Conservation (phyloP, 1,140 invertebrate genomes). For the Chrysopa pallens region DNA sequence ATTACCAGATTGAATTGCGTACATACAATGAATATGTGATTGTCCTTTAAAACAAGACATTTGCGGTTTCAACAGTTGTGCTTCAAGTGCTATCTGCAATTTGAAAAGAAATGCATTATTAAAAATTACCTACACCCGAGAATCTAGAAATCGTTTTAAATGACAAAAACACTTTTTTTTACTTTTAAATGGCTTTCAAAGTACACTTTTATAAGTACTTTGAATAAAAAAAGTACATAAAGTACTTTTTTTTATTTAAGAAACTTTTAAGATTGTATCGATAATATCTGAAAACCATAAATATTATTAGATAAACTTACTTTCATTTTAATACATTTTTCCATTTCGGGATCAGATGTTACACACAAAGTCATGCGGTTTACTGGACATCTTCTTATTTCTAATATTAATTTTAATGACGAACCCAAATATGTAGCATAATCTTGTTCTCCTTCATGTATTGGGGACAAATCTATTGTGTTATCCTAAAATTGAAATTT, state of each 20-base stretch:
- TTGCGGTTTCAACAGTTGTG: conserved; percentile 73
- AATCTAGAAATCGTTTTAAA: no score
- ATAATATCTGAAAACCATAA: neutral
- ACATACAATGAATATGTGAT: conserved; percentile 82
- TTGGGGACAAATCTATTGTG: conserved; percentile 35
- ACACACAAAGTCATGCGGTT: conserved; percentile 69
- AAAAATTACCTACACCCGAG: no score
- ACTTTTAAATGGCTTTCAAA: no score
- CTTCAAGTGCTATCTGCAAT: conserved; percentile 62
- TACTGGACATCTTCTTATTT: conserved; percentile 62
- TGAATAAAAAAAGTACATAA: no score
- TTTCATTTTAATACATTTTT: conserved; percentile 89
- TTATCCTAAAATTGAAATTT: conserved; percentile 37
- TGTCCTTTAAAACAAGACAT: conserved; percentile 71
- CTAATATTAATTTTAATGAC: conserved; percentile 47
- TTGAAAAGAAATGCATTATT: no score
- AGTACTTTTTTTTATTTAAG: no score
- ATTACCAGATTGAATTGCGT: conserved; percentile 49
- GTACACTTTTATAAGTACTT: no score
- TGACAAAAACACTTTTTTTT: no score
- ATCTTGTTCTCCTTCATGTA: conserved; percentile 40
- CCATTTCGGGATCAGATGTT: conserved; percentile 73
- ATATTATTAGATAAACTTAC: conserved; percentile 27
- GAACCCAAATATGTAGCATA: conserved; percentile 38
- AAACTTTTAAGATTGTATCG: no score